phyloP scores from a whole-genome alignment of 2,888 invertebrate genomes.

The Drymonia ruficornis region DNA sequence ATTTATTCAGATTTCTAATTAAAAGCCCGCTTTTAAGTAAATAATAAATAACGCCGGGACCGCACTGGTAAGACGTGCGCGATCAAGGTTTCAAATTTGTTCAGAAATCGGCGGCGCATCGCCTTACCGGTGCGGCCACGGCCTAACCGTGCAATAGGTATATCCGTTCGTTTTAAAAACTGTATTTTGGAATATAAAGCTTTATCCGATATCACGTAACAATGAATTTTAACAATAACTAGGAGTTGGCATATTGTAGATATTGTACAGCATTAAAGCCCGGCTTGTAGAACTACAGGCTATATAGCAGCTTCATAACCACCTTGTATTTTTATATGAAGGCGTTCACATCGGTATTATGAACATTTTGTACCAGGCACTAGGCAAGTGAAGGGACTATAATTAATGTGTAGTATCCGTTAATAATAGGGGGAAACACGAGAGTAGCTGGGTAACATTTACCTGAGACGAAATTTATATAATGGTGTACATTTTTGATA shows the following conservation, averaged over 20 bases:
- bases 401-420: slow-evolving; percentile 73
- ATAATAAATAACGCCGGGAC: no score
- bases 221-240: slow-evolving; percentile 55
- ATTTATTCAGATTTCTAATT: no score
- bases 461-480: slow-evolving; percentile 84
- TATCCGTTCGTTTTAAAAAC: slow-evolving; percentile 29
- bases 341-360: slow-evolving; percentile 48
- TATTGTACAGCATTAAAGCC: slow-evolving; percentile 69
- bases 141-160: no score
- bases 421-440: slow-evolving; percentile 62
- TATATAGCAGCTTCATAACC: slow-evolving; percentile 6
- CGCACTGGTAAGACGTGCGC: no score
- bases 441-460: slow-evolving; percentile 82
- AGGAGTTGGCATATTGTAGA: slow-evolving; percentile 64
- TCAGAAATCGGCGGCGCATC: no score
- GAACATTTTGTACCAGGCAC: slow-evolving; percentile 64
- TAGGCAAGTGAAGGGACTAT: slow-evolving; percentile 76
- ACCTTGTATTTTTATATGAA: slow-evolving; percentile 34
- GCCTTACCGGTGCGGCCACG: no score
- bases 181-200: slow-evolving; percentile 34
- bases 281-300: slow-evolving; percentile 36
- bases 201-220: slow-evolving; percentile 48
- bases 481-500: slow-evolving; percentile 86
- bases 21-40: background rate
- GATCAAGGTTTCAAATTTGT: no score